Evolutionary conservation across 2,113 vertebrate species (phyloP).

Genomic region (Oryzias javanicus): DNA sequence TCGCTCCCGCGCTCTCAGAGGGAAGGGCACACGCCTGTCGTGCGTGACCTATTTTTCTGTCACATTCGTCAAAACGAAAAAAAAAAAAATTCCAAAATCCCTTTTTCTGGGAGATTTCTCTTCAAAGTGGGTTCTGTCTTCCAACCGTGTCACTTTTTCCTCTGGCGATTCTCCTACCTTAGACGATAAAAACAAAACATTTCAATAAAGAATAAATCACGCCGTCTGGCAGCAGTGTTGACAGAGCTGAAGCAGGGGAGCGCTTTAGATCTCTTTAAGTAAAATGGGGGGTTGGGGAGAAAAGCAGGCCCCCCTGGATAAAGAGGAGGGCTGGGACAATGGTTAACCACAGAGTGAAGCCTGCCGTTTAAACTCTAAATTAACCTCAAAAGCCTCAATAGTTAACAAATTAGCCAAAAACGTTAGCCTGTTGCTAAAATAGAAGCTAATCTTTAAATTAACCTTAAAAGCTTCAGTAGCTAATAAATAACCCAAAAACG

Average conservation of each 20-base stretch:
- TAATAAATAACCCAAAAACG: too few species aligned
- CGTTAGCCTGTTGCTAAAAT: too few species aligned
- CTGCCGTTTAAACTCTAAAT: constrained; percentile 38
- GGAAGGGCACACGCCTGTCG: constrained; percentile 56
- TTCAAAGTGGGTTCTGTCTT: constrained; percentile 51
- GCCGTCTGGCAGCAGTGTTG: constrained; percentile 33
- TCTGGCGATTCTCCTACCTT: constrained; percentile 38
- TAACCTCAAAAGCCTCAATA: too few species aligned
- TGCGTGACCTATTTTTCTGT: constrained; percentile 75
- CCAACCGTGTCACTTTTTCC: constrained; percentile 58
- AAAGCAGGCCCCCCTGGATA: constrained; percentile 49
- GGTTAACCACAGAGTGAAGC: constrained; percentile 73
- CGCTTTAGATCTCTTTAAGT: constrained; percentile 43
- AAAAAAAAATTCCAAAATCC: constrained; percentile 46
- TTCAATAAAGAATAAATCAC: constrained; percentile 7
- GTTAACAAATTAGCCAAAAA: too few species aligned
- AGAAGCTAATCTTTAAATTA: too few species aligned
- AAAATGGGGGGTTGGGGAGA: constrained; percentile 38
- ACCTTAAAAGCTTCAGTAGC: too few species aligned
- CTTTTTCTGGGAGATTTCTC: constrained; percentile 45
- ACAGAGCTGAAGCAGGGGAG: constrained; percentile 22
- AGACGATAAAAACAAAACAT: constrained; percentile 6
- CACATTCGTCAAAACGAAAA: constrained; percentile 50
- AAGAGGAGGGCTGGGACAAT: constrained; percentile 60
- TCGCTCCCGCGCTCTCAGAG: constrained; percentile 64